Conservation (phyloP, 2,888 invertebrate species). For the Lacanobia wlatinum region DNA sequence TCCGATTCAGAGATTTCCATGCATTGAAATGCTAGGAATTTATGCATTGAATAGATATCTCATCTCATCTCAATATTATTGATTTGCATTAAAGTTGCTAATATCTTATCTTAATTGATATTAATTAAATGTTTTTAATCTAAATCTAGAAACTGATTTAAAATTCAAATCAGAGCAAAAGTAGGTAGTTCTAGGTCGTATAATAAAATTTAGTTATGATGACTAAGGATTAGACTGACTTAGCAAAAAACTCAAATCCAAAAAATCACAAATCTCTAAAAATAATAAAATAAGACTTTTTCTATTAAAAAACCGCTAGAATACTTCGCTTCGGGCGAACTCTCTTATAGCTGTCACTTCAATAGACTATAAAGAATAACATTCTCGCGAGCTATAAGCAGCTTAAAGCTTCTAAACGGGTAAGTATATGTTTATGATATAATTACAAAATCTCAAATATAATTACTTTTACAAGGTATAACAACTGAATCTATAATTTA, state of each 20-base stretch:
- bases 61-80: constrained; percentile 5
- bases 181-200: background rate
- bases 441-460: too few species aligned
- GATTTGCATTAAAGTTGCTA: background rate
- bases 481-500: too few species aligned
- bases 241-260: too few species aligned
- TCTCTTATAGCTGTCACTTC: constrained; percentile 18
- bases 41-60: constrained; percentile 17
- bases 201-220: constrained; percentile 4
- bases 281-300: background rate
- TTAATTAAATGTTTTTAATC: background rate
- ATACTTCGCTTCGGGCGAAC: background rate
- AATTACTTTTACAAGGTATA: too few species aligned
- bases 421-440: too few species aligned
- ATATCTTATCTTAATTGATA: background rate
- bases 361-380: background rate
- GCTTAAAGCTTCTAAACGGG: constrained; percentile 36
- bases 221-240: background rate
- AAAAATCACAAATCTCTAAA: too few species aligned
- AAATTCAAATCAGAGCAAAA: background rate
- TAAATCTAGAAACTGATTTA: background rate
- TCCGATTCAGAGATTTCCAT: constrained; percentile 30
- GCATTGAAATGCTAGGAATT: constrained; percentile 28
- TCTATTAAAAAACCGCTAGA: too few species aligned
- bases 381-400: constrained; percentile 6